Evolutionary conservation across 2,797 vertebrate genomes (phyloP).

Genomic region (Poeciliopsis gracilis): DNA sequence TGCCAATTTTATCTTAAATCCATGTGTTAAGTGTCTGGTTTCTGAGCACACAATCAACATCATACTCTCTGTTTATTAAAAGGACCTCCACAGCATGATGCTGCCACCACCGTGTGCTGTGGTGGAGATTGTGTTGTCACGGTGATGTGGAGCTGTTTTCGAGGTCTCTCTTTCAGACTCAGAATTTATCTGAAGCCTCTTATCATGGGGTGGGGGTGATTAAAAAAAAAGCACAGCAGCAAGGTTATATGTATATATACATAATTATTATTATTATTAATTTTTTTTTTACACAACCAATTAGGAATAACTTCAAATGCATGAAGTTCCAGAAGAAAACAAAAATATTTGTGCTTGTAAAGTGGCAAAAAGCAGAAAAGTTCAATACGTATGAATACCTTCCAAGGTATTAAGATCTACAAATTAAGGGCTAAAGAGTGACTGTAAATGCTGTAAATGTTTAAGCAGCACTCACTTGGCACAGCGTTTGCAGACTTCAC

Average conservation of each 20-base stretch:
- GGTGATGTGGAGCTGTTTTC: background rate
- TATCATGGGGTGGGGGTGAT: background rate
- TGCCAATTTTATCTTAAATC: too few species aligned
- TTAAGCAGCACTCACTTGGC: conserved; percentile 67
- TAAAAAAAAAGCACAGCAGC: too few species aligned
- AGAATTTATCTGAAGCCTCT: background rate
- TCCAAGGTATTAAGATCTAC: background rate
- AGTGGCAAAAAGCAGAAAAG: background rate
- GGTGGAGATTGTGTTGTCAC: background rate
- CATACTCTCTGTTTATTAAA: background rate
- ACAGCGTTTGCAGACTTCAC: conserved; percentile 85
- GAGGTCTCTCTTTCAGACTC: background rate
- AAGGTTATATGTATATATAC: too few species aligned
- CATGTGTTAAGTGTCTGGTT: too few species aligned
- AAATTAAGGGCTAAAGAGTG: background rate
- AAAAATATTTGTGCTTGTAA: background rate
- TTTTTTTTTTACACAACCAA: background rate
- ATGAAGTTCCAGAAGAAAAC: background rate
- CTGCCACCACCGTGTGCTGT: background rate
- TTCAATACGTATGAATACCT: background rate
- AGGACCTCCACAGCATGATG: background rate
- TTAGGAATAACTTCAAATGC: background rate
- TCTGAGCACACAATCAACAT: too few species aligned
- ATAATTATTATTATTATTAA: too few species aligned
- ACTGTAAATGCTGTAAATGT: background rate